phyloP scores from a whole-genome alignment of 35 echinoderm and acorn worm species.

The Acanthaster planci region DNA sequence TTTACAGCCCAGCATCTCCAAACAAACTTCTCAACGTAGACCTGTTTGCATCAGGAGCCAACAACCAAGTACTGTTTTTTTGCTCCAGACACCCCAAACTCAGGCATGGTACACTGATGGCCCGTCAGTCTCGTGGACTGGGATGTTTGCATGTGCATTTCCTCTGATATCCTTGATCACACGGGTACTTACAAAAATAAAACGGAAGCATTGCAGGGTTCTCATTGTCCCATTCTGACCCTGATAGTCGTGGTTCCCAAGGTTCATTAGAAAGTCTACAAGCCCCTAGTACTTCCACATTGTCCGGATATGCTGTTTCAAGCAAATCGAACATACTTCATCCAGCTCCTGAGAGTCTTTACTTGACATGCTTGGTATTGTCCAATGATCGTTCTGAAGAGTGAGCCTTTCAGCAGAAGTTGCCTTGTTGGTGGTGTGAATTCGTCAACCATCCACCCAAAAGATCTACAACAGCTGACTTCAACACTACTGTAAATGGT shows the following conservation, averaged over 20 bases:
- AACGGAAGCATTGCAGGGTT: neutral
- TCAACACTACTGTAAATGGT: neutral
- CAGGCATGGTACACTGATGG: conserved; percentile 38
- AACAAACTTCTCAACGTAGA: conserved; percentile 18
- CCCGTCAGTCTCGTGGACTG: conserved; percentile 46
- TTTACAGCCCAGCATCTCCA: neutral
- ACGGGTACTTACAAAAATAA: conserved; percentile 16
- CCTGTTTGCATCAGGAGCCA: conserved; percentile 44
- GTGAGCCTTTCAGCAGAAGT: neutral
- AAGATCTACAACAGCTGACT: neutral
- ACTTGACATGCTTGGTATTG: neutral
- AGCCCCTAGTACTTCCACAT: too few species aligned
- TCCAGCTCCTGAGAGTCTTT: neutral
- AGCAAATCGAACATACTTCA: neutral
- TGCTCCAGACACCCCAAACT: neutral
- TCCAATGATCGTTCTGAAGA: neutral
- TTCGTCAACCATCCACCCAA: neutral
- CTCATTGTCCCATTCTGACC: neutral
- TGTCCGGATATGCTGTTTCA: conserved; percentile 4
- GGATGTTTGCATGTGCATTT: conserved; percentile 50
- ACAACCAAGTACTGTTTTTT: conserved; percentile 42
- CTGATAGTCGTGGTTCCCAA: neutral
- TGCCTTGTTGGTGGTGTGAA: neutral
- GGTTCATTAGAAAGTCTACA: neutral
- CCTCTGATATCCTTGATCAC: conserved; percentile 47